Conservation (phyloP, 1,140 invertebrate genomes). For the Rhizoglyphus robini region DNA sequence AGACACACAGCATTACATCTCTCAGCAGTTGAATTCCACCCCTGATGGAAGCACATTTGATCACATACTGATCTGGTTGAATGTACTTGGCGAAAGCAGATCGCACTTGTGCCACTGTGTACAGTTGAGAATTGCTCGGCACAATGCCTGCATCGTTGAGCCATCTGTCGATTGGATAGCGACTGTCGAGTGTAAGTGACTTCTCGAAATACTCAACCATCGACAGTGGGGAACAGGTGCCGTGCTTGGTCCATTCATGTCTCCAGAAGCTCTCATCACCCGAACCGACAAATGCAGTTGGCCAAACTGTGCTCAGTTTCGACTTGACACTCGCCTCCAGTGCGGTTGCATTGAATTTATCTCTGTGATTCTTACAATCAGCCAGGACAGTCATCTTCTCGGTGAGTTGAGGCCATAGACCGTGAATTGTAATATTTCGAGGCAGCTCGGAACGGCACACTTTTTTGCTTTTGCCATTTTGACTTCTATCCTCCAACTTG, state of each 20-base stretch:
- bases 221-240: slow-evolving; percentile 21
- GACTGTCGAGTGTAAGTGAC: slow-evolving; percentile 7
- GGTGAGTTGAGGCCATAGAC: not conserved
- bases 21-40: not conserved
- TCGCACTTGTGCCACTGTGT: not conserved
- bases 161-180: slow-evolving; percentile 1
- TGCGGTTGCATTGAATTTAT: not conserved
- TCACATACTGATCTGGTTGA: not conserved
- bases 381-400: not conserved
- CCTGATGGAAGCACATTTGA: not conserved
- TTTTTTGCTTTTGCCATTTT: not conserved
- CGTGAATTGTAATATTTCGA: not conserved
- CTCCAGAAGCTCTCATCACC: slow-evolving; percentile 21
- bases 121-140: not conserved
- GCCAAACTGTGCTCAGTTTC: slow-evolving; percentile 11
- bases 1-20: not conserved
- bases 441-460: not conserved
- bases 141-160: slow-evolving; percentile 10
- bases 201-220: slow-evolving; percentile 22
- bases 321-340: not conserved
- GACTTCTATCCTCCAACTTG: not conserved
- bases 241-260: slow-evolving; percentile 26
- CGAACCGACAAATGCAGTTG: slow-evolving; percentile 9
- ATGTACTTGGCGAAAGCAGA: not conserved
- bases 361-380: not conserved